phyloP scores from a whole-genome alignment of 2,797 vertebrate species.

The Buphagus erythrorhynchus region DNA sequence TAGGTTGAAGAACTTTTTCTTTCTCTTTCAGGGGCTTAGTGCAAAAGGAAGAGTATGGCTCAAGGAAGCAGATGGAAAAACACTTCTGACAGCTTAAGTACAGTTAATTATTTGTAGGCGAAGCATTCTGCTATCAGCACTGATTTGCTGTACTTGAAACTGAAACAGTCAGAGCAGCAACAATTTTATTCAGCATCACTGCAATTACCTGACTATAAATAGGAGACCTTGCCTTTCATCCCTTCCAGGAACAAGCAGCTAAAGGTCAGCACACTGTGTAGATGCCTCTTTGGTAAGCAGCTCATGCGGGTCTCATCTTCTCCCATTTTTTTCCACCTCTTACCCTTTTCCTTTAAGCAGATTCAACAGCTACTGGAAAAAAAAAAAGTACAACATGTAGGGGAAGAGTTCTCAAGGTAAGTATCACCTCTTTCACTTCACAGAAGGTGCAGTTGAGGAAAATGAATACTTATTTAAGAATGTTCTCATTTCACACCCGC shows the following conservation, averaged over 20 bases:
- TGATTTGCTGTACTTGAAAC: slow-evolving; percentile 50
- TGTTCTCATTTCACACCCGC: not conserved
- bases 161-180: slow-evolving; percentile 46
- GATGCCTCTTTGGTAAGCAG: not conserved
- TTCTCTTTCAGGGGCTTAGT: not conserved
- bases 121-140: slow-evolving; percentile 42
- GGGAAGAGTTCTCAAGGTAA: not conserved
- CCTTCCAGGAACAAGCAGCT: not conserved
- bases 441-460: not conserved
- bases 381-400: not conserved
- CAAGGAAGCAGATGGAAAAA: slow-evolving; percentile 41
- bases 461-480: not conserved
- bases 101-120: slow-evolving; percentile 62
- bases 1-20: not conserved
- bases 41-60: not conserved
- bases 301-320: not conserved
- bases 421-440: not conserved
- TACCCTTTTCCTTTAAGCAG: not conserved
- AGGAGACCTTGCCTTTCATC: not conserved
- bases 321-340: not conserved
- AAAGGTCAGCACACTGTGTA: not conserved
- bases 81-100: slow-evolving; percentile 38
- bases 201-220: slow-evolving; percentile 63
- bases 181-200: slow-evolving; percentile 52
- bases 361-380: not conserved